A percentile compares a stretch with the other conserved stretches of the same genome.
These are phyloP conservation scores for Podilymbus podiceps DNA, from an alignment of 2,113 vertebrate genomes.

Conservation along the genomic window DNA sequence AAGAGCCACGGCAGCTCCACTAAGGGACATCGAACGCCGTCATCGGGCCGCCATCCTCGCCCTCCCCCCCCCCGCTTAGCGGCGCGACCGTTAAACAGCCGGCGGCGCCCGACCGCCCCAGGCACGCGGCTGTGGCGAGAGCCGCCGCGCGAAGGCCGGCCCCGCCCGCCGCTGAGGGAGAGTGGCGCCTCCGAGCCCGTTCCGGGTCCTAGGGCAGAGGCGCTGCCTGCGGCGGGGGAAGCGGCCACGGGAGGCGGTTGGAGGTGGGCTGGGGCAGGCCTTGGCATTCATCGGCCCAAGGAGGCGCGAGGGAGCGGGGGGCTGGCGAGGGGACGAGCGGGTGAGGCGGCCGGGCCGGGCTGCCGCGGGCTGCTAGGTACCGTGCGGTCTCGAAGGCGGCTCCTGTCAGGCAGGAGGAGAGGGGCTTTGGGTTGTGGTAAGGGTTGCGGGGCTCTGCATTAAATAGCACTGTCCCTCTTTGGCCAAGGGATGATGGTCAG, in stretches of 20 bases:
- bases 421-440: not conserved
- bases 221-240: not conserved
- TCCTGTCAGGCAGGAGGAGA: not conserved
- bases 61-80: too few relatives aligned
- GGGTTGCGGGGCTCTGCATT: rapidly evolving
- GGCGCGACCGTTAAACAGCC: not conserved
- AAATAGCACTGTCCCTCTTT: rapidly evolving
- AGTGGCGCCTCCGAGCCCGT: not conserved
- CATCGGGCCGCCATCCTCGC: not conserved
- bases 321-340: not conserved
- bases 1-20: rapidly evolving
- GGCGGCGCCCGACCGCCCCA: too few relatives aligned
- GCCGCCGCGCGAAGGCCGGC: not conserved
- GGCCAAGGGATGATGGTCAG: not conserved
- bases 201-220: not conserved
- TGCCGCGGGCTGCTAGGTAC: not conserved
- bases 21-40: rapidly evolving
- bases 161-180: not conserved
- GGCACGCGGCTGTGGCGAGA: not conserved
- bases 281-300: rapidly evolving
- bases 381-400: rapidly evolving
- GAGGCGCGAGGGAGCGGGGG: not conserved
- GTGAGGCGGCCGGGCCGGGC: not conserved
- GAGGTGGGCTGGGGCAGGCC: not conserved
- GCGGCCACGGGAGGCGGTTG: not conserved